phyloP scores from a whole-genome alignment of 2,797 vertebrate genomes.

The Gymnothorax reevesii region DNA sequence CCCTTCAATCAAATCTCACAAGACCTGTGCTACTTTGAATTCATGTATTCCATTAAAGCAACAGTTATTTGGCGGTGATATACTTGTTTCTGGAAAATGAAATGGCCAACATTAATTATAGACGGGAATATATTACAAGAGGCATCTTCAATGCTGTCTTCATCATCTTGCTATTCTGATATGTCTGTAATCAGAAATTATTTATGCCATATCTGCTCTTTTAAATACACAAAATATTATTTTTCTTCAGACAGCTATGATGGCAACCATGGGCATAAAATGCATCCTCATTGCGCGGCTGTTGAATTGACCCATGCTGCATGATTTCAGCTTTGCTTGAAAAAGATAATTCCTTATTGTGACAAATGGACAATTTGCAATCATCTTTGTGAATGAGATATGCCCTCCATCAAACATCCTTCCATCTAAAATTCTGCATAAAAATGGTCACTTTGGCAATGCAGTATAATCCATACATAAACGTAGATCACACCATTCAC shows the following conservation, averaged over 20 bases:
- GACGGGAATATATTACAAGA: background rate
- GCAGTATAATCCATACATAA: background rate
- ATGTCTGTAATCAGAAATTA: background rate
- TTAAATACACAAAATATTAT: too few relatives aligned
- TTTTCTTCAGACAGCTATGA: background rate
- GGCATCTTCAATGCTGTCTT: background rate
- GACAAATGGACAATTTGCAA: background rate
- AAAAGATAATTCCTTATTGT: background rate
- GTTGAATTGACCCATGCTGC: background rate
- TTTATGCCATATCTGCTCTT: background rate
- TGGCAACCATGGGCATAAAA: background rate
- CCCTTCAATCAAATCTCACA: background rate
- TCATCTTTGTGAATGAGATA: background rate
- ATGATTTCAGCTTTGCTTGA: background rate
- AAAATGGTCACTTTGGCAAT: background rate
- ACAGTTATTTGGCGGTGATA: background rate
- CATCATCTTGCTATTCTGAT: background rate
- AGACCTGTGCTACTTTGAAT: background rate
- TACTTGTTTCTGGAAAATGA: background rate
- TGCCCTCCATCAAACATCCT: background rate
- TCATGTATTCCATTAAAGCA: background rate
- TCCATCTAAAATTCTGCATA: background rate
- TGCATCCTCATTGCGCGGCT: background rate
- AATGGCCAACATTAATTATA: background rate
- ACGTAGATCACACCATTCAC: background rate